Conservation (phyloP, 2,797 vertebrate genomes). For the Crocodylus rhombifer region DNA sequence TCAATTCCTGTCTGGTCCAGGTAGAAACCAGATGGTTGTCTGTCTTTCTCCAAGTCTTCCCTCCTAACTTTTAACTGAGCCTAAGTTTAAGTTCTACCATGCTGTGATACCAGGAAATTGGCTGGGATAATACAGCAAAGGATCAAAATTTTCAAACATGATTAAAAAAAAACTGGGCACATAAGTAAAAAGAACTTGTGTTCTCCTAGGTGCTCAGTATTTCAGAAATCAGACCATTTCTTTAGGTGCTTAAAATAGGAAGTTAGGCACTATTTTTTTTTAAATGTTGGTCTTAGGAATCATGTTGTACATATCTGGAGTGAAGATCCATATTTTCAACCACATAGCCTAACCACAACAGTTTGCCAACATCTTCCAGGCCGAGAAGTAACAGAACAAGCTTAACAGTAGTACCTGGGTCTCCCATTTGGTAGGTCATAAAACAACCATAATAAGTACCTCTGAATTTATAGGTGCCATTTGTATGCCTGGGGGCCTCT, state of each 20-base stretch:
- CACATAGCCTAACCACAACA: not conserved
- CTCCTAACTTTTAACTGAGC: not conserved
- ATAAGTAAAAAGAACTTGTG: not conserved
- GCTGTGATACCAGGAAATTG: not conserved
- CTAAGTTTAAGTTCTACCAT: not conserved
- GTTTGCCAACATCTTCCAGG: not conserved
- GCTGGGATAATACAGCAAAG: not conserved
- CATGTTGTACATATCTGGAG: not conserved
- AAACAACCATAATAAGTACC: no score
- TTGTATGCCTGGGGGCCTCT: no score
- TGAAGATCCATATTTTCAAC: not conserved
- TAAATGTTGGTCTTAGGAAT: not conserved
- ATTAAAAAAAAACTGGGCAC: not conserved
- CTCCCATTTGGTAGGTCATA: not conserved
- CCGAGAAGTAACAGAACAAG: not conserved
- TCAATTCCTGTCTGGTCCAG: not conserved
- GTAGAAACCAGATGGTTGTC: not conserved
- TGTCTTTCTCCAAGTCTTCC: not conserved
- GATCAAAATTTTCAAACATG: not conserved
- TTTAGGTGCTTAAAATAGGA: not conserved
- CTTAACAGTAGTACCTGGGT: not conserved
- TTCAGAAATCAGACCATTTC: not conserved
- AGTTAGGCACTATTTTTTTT: not conserved
- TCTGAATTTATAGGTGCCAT: no score
- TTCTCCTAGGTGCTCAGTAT: not conserved